Percentiles rank a stretch among this genome's conserved stretches.
Conservation (phyloP, 2,888 invertebrate genomes). For the Alitta virens region DNA sequence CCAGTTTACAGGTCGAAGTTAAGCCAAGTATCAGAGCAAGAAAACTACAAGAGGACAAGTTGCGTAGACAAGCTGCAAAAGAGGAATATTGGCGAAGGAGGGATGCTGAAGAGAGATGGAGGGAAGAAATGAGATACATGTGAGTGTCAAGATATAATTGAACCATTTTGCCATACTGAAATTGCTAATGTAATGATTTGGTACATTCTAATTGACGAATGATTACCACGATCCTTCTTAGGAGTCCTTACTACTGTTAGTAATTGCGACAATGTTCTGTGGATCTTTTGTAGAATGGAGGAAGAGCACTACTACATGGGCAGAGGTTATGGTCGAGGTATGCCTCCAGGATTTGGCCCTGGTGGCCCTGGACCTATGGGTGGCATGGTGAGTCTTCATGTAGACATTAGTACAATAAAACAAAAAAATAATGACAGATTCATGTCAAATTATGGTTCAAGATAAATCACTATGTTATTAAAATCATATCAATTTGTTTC, state of each 20-base stretch:
- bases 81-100: constrained; percentile 64
- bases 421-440: too few species aligned
- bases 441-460: neutral
- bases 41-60: constrained; percentile 69
- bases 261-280: too few species aligned
- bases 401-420: neutral
- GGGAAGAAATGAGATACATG: constrained; percentile 50
- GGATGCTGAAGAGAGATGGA: constrained; percentile 64
- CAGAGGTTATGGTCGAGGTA: constrained; percentile 10
- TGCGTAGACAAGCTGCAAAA: constrained; percentile 69
- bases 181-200: too few species aligned
- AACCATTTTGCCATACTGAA: too few species aligned
- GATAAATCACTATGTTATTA: neutral
- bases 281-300: constrained; percentile 64
- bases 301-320: constrained; percentile 73
- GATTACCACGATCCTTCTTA: too few species aligned
- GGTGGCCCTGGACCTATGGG: constrained; percentile 33
- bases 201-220: too few species aligned
- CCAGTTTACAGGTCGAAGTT: constrained; percentile 91
- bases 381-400: constrained; percentile 7
- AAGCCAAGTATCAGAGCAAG: constrained; percentile 88
- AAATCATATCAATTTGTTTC: neutral
- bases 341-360: constrained; percentile 14
- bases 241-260: neutral
- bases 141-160: too few species aligned